A percentile compares a stretch with the other conserved stretches of the same genome.
Evolutionary conservation across 2,888 invertebrate genomes (phyloP).

Genomic region (Gastrophysa polygoni): DNA sequence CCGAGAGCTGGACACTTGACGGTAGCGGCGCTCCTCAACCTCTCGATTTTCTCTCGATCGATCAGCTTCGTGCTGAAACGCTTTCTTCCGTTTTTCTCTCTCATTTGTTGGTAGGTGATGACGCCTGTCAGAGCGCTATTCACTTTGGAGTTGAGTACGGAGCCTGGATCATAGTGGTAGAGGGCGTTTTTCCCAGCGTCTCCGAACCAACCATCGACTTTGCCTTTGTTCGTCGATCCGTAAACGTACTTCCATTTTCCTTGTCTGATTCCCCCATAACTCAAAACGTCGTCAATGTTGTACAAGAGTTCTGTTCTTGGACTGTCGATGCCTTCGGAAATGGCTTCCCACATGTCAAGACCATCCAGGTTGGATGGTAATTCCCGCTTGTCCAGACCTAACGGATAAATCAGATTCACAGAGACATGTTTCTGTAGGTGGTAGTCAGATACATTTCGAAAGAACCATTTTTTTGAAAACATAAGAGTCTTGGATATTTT

Average conservation of each 20-base stretch:
- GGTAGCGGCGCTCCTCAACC: conserved; percentile 48
- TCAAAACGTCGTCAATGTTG: conserved; percentile 63
- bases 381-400: conserved; percentile 55
- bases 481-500: too few relatives aligned
- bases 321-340: conserved; percentile 58
- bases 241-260: conserved; percentile 70
- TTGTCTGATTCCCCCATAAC: conserved; percentile 65
- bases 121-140: conserved; percentile 59
- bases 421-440: too few relatives aligned
- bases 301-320: conserved; percentile 65
- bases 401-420: not conserved
- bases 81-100: conserved; percentile 47
- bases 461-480: too few relatives aligned
- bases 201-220: conserved; percentile 58
- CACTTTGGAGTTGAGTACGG: conserved; percentile 58
- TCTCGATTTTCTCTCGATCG: conserved; percentile 39
- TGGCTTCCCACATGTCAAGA: conserved; percentile 60
- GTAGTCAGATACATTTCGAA: too few relatives aligned
- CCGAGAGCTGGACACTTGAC: conserved; percentile 45
- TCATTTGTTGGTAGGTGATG: conserved; percentile 59
- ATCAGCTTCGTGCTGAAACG: conserved; percentile 42
- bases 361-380: conserved; percentile 65
- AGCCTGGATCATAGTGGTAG: conserved; percentile 56
- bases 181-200: conserved; percentile 53
- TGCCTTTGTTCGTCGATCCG: conserved; percentile 59